Evolutionary conservation across 2,113 vertebrate species (phyloP).

Genomic region (Clarias macrocephalus): DNA sequence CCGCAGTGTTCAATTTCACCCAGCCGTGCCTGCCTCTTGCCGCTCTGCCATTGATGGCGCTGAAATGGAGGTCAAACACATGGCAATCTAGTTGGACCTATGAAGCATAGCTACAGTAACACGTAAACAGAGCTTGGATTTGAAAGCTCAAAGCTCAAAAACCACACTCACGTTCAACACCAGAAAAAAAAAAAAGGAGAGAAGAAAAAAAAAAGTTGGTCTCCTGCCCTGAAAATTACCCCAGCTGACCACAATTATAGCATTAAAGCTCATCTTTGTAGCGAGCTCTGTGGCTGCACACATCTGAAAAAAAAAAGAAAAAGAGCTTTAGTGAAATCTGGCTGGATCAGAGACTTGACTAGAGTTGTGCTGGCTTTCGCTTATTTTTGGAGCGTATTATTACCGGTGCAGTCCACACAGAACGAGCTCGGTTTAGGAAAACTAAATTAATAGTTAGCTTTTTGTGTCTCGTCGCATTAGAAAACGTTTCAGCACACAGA

Average conservation of each 20-base stretch:
- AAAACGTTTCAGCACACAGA: neutral
- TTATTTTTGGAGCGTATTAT: slow-evolving; percentile 50
- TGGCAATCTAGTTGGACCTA: slow-evolving; percentile 51
- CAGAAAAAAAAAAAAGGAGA: neutral
- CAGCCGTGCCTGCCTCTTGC: slow-evolving; percentile 27
- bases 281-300: slow-evolving; percentile 33
- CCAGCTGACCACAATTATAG: slow-evolving; percentile 66
- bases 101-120: slow-evolving; percentile 28
- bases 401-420: slow-evolving; percentile 36
- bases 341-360: slow-evolving; percentile 54
- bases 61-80: slow-evolving; percentile 56
- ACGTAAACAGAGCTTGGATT: slow-evolving; percentile 16
- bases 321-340: slow-evolving; percentile 58
- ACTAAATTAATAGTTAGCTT: slow-evolving; percentile 36
- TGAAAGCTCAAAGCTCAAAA: slow-evolving; percentile 50
- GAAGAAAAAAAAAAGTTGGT: slow-evolving; percentile 29
- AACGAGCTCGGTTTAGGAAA: slow-evolving; percentile 14
- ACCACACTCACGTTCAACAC: slow-evolving; percentile 37
- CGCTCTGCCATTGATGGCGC: slow-evolving; percentile 46
- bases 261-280: slow-evolving; percentile 45
- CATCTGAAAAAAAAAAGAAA: slow-evolving; percentile 38
- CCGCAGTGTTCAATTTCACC: slow-evolving; percentile 51
- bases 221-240: slow-evolving; percentile 55
- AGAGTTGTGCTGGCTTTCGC: slow-evolving; percentile 43
- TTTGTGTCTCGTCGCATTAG: slow-evolving; percentile 11